A percentile compares a stretch with the other conserved stretches of the same genome.
Conservation (phyloP, 2,797 vertebrate genomes). For the Peromyscus aztecus region DNA sequence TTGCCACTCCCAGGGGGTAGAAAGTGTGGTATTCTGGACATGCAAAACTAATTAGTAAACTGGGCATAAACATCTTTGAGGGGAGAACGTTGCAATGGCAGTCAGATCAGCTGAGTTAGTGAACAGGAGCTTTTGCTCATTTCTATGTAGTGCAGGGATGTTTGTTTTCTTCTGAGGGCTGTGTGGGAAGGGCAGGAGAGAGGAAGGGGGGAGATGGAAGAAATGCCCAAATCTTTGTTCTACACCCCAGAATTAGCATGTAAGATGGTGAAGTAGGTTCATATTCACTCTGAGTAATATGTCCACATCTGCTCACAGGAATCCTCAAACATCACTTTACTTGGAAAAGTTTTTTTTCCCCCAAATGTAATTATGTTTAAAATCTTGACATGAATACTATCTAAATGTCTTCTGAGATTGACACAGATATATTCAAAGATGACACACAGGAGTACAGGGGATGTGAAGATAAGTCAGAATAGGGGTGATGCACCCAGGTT, state of each 20-base stretch:
- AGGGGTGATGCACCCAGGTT: no score
- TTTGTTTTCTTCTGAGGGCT: background rate
- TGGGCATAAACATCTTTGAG: background rate
- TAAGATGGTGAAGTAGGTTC: background rate
- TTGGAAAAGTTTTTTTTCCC: background rate
- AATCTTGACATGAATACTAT: background rate
- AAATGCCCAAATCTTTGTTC: background rate
- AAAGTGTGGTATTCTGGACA: background rate
- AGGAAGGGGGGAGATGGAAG: background rate
- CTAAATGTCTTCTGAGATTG: background rate
- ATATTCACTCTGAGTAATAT: no score
- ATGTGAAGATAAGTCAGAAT: background rate
- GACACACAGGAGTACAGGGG: background rate
- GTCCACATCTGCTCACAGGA: background rate
- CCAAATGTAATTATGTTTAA: background rate
- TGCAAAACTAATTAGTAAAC: background rate
- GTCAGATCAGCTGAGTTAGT: background rate
- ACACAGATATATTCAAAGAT: background rate
- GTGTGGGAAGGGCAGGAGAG: background rate
- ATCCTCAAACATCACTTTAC: background rate
- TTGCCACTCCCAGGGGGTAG: background rate
- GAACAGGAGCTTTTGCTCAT: background rate
- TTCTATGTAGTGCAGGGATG: background rate
- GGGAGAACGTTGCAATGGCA: background rate
- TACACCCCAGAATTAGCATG: background rate